A percentile compares a stretch with the other conserved stretches of the same genome.
Evolutionary conservation across 2,888 invertebrate species (phyloP).

Genomic region (Gastracanthus pulcherrimus): DNA sequence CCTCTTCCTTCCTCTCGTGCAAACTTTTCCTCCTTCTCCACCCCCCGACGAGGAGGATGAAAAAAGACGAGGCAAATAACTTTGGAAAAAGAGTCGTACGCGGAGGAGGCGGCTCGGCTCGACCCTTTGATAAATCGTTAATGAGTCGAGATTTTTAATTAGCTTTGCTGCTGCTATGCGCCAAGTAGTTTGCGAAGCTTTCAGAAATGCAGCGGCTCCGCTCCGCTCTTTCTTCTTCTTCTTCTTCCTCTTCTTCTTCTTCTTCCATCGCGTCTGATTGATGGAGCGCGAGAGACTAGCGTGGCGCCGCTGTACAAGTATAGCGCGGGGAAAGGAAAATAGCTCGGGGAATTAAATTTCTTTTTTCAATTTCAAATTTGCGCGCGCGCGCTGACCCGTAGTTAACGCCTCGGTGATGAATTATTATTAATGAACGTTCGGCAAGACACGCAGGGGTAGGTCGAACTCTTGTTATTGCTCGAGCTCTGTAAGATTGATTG

Average conservation of each 20-base stretch:
- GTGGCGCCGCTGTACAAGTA: background rate
- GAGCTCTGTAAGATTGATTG: slow-evolving; percentile 21
- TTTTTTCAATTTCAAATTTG: slow-evolving; percentile 52
- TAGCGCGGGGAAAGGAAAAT: slow-evolving; percentile 17
- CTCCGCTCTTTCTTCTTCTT: too few species aligned
- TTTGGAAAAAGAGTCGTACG: background rate
- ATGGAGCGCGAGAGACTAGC: slow-evolving; percentile 23
- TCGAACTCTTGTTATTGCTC: slow-evolving; percentile 34
- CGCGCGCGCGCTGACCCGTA: background rate
- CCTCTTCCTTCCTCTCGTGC: background rate
- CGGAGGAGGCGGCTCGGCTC: background rate
- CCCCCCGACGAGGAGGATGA: background rate
- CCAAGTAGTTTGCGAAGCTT: slow-evolving; percentile 41
- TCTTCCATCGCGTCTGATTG: slow-evolving; percentile 52
- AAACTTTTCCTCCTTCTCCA: slow-evolving; percentile 21
- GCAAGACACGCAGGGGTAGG: too few species aligned
- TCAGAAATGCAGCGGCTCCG: slow-evolving; percentile 31
- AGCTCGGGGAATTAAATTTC: slow-evolving; percentile 43
- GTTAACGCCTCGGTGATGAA: slow-evolving; percentile 35
- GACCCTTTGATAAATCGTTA: slow-evolving; percentile 55
- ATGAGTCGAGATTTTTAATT: slow-evolving; percentile 58
- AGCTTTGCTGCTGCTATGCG: slow-evolving; percentile 29
- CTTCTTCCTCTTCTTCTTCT: background rate
- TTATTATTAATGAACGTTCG: slow-evolving; percentile 49
- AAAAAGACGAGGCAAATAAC: too few species aligned